Percentiles rank a stretch among this genome's conserved stretches.
phyloP scores from a whole-genome alignment of 2,113 vertebrate species.

The Azemiops feae region DNA sequence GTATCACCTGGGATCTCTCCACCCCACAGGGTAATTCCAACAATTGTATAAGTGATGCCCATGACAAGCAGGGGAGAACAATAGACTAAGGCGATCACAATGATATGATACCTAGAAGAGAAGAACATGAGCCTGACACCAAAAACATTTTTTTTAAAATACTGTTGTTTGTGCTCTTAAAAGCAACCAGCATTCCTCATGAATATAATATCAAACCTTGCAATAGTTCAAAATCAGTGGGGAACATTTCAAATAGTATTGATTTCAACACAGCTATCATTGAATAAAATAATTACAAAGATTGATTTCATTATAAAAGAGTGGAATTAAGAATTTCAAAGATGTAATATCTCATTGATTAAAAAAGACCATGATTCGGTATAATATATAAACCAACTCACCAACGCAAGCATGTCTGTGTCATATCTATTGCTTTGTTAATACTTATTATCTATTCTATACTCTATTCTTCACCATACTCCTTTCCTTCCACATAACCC shows the following conservation, averaged over 20 bases:
- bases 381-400: not conserved
- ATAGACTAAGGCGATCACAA: constrained; percentile 88
- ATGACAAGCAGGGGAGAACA: constrained; percentile 90
- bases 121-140: constrained; percentile 12
- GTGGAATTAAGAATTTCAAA: not conserved
- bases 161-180: not conserved
- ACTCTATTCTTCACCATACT: not conserved
- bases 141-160: not conserved
- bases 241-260: not conserved
- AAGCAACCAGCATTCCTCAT: not conserved
- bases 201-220: not conserved
- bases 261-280: not conserved
- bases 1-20: constrained; percentile 94
- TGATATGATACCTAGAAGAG: constrained; percentile 86
- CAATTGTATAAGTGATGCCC: constrained; percentile 94
- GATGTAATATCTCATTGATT: not conserved
- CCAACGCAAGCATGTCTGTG: not conserved
- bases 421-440: not conserved
- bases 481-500: not conserved
- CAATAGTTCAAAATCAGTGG: not conserved
- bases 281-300: not conserved
- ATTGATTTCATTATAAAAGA: not conserved
- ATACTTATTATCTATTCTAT: not conserved
- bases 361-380: not conserved
- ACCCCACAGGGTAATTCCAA: constrained; percentile 94